Evolutionary conservation across 2,113 vertebrate species (phyloP).

Genomic region (Pagrus major): DNA sequence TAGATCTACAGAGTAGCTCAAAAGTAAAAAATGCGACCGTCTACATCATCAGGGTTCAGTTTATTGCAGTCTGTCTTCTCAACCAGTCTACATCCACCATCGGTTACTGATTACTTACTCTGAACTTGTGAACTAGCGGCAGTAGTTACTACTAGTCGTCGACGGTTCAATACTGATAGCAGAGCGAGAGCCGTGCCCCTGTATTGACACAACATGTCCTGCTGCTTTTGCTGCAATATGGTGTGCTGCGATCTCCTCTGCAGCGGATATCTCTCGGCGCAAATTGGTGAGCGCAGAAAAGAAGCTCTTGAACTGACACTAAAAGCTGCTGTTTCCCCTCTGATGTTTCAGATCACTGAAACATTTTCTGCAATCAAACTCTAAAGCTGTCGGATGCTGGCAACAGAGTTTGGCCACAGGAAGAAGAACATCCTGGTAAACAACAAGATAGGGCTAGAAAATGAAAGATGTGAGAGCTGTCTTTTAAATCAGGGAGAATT

Average conservation of each 20-base stretch:
- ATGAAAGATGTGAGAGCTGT: not conserved
- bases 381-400: not conserved
- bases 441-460: not conserved
- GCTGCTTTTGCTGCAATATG: constrained; percentile 31
- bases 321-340: constrained; percentile 22
- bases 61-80: not conserved
- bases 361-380: constrained; percentile 10
- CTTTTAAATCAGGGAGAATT: not conserved
- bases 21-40: constrained; percentile 5
- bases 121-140: constrained; percentile 45
- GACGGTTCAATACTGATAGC: constrained; percentile 31
- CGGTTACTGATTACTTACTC: constrained; percentile 32
- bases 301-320: constrained; percentile 6
- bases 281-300: constrained; percentile 17
- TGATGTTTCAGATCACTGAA: constrained; percentile 11
- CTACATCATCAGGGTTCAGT: not conserved
- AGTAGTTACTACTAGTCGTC: constrained; percentile 11
- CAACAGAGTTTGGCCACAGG: not conserved
- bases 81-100: not conserved
- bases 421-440: not conserved
- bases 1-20: not conserved
- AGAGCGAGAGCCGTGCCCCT: constrained; percentile 7
- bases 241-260: not conserved
- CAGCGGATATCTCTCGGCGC: constrained; percentile 7
- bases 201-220: constrained; percentile 20